Base-by-base conservation (phyloP, 2,888 invertebrate species). In the Chrysolina americana region DNA sequence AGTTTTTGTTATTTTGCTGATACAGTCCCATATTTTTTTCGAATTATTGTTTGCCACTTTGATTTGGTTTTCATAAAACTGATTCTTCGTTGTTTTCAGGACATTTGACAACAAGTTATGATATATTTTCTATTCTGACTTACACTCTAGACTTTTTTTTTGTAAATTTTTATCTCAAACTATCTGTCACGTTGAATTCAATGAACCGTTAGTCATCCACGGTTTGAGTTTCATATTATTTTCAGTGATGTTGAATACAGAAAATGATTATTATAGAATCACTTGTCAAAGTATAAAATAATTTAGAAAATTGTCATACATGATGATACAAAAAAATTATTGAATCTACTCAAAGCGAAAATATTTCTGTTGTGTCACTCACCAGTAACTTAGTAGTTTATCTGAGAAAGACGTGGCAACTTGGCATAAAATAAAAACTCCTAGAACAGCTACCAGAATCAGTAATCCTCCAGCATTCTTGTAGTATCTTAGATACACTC, bases 401-500 rank as follows among this genome's bases (percentile, higher is more conserved):
- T 85, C 85, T 2, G 83, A 79, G 75, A 77, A 82, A 17, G 81
- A 79, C 21, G 80, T 19, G 3, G 80, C 76, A 10, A 77, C 65
- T 71, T 87, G 86, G 11, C 73, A 36, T 2, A 83, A 63, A 68
- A 85, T 85, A 15, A 84, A 36, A 36, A 79, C n/a, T 5, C 81
- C 36, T 2, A 68, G 15, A 48, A 41, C 17, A 19, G 85, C 73
- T 19, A 83, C 65, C 15, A 84, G 41, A 41, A 85, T 44, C 15
- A 83, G 78, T 8, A 78, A 77, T 41, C 86, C 85, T 56, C 86
- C 85, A 69, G 83, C 82, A 44, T 80, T 83, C 69, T 78, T 80
- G 65, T 84, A 84, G 72, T 87, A 87, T 68, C 81, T 79, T 13
- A 80, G 77, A 70, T 86, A 87, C 10, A 85, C 83, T 11, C 69